These are phyloP conservation scores for Chloropsis cyanopogon DNA, from an alignment of 2,113 vertebrate species.

Conservation along the genomic window DNA sequence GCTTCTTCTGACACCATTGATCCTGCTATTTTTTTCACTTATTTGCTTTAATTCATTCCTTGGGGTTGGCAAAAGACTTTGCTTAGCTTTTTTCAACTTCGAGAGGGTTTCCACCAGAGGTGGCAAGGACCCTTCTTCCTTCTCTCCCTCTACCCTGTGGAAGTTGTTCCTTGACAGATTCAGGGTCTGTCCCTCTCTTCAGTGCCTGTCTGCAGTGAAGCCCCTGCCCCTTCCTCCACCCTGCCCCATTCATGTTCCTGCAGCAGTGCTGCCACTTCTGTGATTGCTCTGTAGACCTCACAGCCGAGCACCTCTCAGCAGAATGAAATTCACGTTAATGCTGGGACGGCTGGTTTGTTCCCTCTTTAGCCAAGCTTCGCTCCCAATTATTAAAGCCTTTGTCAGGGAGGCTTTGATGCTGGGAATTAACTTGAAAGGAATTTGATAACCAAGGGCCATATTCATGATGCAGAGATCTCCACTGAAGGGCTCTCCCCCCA, in stretches of 20 bases:
- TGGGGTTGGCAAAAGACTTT: neutral
- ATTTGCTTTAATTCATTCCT: neutral
- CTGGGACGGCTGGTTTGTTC: neutral
- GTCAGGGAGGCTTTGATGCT: neutral
- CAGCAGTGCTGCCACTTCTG: neutral
- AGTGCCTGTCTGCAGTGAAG: neutral
- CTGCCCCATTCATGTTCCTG: neutral
- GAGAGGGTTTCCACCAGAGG: neutral
- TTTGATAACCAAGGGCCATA: conserved; percentile 33
- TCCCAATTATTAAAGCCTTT: neutral
- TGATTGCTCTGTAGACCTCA: neutral
- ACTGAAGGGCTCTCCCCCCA: neutral
- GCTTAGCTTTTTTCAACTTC: neutral
- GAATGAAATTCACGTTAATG: neutral
- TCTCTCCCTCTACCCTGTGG: neutral
- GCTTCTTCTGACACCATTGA: neutral
- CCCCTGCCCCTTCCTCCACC: neutral
- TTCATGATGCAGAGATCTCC: neutral
- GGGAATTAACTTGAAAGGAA: conserved; percentile 32
- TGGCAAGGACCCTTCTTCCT: neutral
- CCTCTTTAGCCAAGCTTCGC: neutral
- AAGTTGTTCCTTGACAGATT: neutral
- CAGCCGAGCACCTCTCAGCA: neutral
- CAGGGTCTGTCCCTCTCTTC: neutral
- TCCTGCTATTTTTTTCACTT: neutral